Percentiles rank a stretch among this genome's conserved stretches.
Evolutionary conservation across 2,797 vertebrate genomes (phyloP).

Genomic region (Carcharodon carcharias): DNA sequence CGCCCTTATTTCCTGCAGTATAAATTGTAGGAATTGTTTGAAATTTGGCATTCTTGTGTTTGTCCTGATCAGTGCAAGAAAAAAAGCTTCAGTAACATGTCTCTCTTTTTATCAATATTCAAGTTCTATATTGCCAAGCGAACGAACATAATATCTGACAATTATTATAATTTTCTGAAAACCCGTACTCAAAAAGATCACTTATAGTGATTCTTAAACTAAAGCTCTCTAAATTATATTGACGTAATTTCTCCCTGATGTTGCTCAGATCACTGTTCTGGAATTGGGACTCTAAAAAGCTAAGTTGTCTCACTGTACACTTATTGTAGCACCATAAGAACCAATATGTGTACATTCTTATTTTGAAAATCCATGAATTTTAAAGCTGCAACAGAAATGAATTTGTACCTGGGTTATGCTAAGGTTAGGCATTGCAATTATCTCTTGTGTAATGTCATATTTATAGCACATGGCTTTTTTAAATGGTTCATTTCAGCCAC

Average conservation of each 20-base stretch:
- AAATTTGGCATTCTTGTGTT: no score
- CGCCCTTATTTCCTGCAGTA: no score
- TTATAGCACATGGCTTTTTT: background rate
- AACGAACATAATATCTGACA: background rate
- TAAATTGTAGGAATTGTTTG: no score
- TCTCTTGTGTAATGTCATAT: background rate
- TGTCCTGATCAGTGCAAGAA: no score
- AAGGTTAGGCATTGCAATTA: background rate
- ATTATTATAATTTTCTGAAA: background rate
- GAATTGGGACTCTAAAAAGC: background rate
- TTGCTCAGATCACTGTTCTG: background rate
- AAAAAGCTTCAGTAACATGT: no score
- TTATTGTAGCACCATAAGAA: background rate
- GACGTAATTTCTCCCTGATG: background rate
- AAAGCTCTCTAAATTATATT: background rate
- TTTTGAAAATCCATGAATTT: background rate
- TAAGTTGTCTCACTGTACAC: background rate
- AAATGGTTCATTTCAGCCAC: background rate
- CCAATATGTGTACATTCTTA: background rate
- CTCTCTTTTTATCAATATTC: no score
- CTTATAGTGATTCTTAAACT: background rate
- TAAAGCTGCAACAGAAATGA: background rate
- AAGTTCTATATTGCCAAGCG: no score
- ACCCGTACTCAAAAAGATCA: background rate
- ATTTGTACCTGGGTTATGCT: background rate